These are phyloP conservation scores for Opisthograptis luteolata DNA, from an alignment of 2,888 invertebrate species.

Conservation along the genomic window DNA sequence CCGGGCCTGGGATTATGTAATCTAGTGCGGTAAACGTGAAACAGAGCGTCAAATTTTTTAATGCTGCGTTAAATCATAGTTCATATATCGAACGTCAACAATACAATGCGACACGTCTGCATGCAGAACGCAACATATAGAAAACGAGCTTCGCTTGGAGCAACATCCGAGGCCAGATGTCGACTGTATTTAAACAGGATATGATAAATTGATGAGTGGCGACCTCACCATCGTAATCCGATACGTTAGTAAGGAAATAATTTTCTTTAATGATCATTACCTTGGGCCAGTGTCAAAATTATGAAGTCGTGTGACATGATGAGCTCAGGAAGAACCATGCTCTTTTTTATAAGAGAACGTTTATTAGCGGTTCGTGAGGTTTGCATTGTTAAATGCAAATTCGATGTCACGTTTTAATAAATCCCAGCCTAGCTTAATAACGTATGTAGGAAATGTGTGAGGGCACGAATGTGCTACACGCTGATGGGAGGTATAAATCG, in stretches of 20 bases:
- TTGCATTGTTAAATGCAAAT: constrained; percentile 35
- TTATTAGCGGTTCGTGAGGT: constrained; percentile 48
- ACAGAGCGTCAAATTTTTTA: constrained; percentile 17
- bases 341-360: constrained; percentile 33
- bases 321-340: constrained; percentile 44
- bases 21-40: constrained; percentile 19
- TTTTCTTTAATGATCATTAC: constrained; percentile 61
- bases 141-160: constrained; percentile 53
- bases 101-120: constrained; percentile 22
- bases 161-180: constrained; percentile 58
- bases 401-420: constrained; percentile 24
- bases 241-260: constrained; percentile 65
- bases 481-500: constrained; percentile 32
- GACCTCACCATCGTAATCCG: constrained; percentile 63
- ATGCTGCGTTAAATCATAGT: constrained; percentile 15
- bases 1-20: constrained; percentile 24
- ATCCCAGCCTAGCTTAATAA: constrained; percentile 34
- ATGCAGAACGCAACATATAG: constrained; percentile 50
- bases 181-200: constrained; percentile 61
- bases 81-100: constrained; percentile 20
- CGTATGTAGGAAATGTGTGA: constrained; percentile 36
- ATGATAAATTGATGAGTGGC: constrained; percentile 59
- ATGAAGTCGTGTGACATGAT: constrained; percentile 48
- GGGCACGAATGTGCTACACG: constrained; percentile 36
- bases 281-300: constrained; percentile 53